phyloP scores from a whole-genome alignment of 2,113 vertebrate species.

The Menura novaehollandiae region DNA sequence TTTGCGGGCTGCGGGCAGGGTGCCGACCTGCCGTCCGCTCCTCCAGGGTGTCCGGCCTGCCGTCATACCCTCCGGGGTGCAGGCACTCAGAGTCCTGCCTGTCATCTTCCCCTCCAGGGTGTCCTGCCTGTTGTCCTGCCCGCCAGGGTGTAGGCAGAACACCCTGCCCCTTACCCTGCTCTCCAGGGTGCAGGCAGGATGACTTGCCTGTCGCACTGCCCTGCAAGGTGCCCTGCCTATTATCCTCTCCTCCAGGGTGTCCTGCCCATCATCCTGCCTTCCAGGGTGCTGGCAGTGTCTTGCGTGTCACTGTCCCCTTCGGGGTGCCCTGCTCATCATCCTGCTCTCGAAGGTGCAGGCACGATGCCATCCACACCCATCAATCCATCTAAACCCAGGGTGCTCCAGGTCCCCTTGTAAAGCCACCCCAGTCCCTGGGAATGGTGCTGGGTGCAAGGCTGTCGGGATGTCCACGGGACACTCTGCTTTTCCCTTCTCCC shows the following conservation, averaged over 20 bases:
- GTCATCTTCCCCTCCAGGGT: accelerated
- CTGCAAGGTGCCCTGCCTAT: neutral
- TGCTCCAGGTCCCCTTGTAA: neutral
- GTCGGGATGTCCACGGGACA: accelerated
- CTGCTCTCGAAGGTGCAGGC: neutral
- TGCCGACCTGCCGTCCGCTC: neutral
- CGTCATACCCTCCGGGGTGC: neutral
- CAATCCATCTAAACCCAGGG: too few relatives aligned
- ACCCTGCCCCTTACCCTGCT: neutral
- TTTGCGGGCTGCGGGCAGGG: neutral
- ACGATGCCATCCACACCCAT: neutral
- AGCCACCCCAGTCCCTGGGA: neutral
- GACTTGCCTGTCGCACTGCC: neutral
- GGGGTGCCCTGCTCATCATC: neutral
- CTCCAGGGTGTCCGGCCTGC: neutral
- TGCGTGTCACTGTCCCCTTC: neutral
- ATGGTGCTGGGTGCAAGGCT: neutral
- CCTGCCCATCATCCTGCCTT: neutral
- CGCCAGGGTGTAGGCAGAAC: neutral
- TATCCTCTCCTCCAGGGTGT: neutral
- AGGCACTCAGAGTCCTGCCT: neutral
- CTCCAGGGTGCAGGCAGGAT: neutral
- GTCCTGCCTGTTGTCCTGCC: neutral
- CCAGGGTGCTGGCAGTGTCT: neutral
- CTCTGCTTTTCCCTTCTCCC: neutral